Evolutionary conservation across 2,113 vertebrate genomes (phyloP).

Genomic region (Chionomys nivalis): DNA sequence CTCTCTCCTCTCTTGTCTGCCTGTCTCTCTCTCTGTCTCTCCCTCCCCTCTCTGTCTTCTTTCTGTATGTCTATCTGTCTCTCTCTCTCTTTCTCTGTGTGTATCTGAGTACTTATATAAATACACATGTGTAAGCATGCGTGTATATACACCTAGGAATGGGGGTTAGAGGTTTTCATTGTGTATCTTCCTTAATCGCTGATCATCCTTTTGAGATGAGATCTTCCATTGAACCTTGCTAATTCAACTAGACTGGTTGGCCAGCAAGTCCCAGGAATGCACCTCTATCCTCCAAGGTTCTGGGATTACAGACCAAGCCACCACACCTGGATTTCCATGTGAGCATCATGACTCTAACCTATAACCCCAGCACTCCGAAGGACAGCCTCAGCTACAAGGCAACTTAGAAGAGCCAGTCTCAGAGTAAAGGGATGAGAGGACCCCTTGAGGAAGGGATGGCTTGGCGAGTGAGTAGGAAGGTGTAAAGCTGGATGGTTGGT

Average conservation of each 20-base stretch:
- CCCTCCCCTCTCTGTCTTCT: no score
- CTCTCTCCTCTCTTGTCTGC: no score
- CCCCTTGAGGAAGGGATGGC: neutral
- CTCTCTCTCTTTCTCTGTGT: neutral
- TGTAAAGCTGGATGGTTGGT: neutral
- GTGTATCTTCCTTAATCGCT: neutral
- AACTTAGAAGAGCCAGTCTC: neutral
- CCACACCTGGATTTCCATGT: neutral
- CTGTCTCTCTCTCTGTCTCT: no score
- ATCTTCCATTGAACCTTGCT: neutral
- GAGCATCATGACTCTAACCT: neutral
- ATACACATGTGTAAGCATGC: neutral
- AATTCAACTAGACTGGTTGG: neutral
- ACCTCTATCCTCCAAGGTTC: neutral
- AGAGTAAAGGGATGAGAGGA: neutral
- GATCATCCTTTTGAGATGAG: neutral
- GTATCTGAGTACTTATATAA: neutral
- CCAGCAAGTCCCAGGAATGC: neutral
- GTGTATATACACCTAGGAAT: neutral
- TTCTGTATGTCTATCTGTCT: no score
- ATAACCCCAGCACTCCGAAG: neutral
- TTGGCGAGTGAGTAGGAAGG: neutral
- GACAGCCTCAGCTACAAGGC: neutral
- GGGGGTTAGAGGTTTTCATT: neutral
- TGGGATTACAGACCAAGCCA: neutral